Conservation (phyloP, 2,113 vertebrate species). For the Semicossyphus pulcher region DNA sequence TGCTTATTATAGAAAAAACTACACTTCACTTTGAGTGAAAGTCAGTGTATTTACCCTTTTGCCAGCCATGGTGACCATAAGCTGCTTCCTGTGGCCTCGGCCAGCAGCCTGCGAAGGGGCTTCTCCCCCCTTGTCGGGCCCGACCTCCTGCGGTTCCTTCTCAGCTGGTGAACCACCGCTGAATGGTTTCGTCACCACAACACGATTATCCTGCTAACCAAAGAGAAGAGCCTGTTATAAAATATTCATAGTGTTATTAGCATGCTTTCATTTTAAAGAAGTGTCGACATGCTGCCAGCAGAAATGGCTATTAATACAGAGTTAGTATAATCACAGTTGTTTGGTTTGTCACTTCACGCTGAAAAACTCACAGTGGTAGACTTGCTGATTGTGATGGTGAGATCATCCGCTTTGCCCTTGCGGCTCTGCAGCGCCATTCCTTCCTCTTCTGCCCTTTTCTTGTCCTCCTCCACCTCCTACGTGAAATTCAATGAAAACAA, state of each 20-base stretch:
- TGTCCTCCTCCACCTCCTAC: constrained; percentile 98
- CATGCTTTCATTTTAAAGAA: not conserved
- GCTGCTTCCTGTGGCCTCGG: constrained; percentile 89
- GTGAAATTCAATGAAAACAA: constrained; percentile 37
- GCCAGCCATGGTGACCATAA: constrained; percentile 91
- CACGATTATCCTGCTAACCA: constrained; percentile 87
- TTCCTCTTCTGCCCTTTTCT: constrained; percentile 91
- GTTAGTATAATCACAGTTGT: no score
- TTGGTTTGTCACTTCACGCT: no score
- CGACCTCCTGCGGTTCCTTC: constrained; percentile 69
- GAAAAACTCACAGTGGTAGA: constrained; percentile 87
- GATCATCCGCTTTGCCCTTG: constrained; percentile 88
- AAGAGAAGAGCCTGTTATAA: not conserved
- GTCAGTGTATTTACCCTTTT: constrained; percentile 87
- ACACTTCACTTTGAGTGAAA: not conserved
- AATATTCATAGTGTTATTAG: constrained; percentile 2
- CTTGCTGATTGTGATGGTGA: constrained; percentile 96
- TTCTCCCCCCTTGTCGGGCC: constrained; percentile 72
- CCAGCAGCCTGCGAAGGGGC: constrained; percentile 79
- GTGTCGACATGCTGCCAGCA: not conserved
- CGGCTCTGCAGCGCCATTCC: constrained; percentile 88
- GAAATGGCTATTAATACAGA: no score
- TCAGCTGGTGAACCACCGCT: constrained; percentile 59
- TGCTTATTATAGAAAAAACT: constrained; percentile 5
- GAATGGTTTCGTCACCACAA: constrained; percentile 87